A percentile compares a stretch with the other conserved stretches of the same genome.
Conservation (phyloP, 2,888 invertebrate genomes). For the Empis livida region DNA sequence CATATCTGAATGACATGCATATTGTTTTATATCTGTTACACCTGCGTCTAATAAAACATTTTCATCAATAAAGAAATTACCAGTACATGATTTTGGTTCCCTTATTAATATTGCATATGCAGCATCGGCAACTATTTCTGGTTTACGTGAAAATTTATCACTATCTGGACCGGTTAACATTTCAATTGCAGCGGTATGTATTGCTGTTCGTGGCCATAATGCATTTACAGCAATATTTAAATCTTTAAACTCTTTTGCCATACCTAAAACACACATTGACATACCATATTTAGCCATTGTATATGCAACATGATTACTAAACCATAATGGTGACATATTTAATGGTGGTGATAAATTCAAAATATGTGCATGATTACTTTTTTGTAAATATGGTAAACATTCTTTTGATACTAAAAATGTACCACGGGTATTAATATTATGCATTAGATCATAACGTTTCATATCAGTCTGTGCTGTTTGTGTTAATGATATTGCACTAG, state of each 20-base stretch:
- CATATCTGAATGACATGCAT: conserved; percentile 66
- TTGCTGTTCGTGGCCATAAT: conserved; percentile 90
- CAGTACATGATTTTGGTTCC: conserved; percentile 65
- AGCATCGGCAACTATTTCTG: conserved; percentile 35
- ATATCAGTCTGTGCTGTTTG: conserved; percentile 75
- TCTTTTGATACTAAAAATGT: conserved; percentile 87
- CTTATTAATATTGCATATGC: conserved; percentile 37
- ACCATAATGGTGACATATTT: conserved; percentile 78
- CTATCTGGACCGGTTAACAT: conserved; percentile 56
- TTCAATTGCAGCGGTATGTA: conserved; percentile 86
- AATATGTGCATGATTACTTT: conserved; percentile 84
- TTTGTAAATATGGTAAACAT: conserved; percentile 76
- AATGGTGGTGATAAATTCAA: conserved; percentile 91
- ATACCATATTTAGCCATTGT: conserved; percentile 98
- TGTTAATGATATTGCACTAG: conserved; percentile 83
- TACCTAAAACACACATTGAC: conserved; percentile 96
- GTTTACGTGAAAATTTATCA: conserved; percentile 29
- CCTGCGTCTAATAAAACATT: conserved; percentile 68
- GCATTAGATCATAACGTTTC: conserved; percentile 96
- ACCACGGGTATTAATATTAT: conserved; percentile 84
- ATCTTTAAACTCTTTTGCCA: conserved; percentile 84
- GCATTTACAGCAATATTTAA: conserved; percentile 86
- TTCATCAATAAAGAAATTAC: conserved; percentile 89
- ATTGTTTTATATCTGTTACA: conserved; percentile 68
- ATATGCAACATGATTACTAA: conserved; percentile 84